Percentiles rank a stretch among this genome's conserved stretches.
Evolutionary conservation across 1,140 invertebrate species (phyloP).

Genomic region (Drosophila kepulauana): DNA sequence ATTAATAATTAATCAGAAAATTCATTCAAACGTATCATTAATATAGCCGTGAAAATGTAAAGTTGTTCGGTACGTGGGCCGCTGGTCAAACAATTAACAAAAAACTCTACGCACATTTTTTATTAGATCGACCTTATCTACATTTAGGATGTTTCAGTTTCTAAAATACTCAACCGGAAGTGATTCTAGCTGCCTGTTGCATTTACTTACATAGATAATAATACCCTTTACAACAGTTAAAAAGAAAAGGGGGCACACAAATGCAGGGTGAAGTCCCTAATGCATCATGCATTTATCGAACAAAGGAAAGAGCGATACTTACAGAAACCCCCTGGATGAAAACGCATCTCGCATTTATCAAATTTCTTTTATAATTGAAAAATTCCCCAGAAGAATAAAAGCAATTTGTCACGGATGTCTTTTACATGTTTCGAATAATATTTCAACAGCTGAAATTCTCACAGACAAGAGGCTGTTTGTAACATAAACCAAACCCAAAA

Average conservation of each 20-base stretch:
- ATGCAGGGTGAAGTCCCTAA: not conserved
- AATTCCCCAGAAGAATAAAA: conserved; percentile 5
- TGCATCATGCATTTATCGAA: not conserved
- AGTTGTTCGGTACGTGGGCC: no score
- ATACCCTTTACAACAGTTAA: not conserved
- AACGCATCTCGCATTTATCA: conserved; percentile 7
- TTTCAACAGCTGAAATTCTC: not conserved
- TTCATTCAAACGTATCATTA: not conserved
- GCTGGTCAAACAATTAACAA: not conserved
- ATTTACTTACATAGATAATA: not conserved
- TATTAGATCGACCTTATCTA: no score
- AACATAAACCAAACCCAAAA: conserved; percentile 5
- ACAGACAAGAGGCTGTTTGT: conserved; percentile 8
- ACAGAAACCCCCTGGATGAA: not conserved
- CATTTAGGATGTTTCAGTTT: no score
- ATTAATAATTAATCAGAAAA: not conserved
- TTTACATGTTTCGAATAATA: conserved; percentile 1
- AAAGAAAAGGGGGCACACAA: not conserved
- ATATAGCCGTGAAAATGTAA: not conserved
- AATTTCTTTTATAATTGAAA: conserved; percentile 16
- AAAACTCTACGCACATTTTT: no score
- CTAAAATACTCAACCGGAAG: no score
- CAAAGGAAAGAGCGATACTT: not conserved
- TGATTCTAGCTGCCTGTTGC: not conserved
- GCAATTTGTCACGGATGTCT: conserved; percentile 11